A percentile compares a stretch with the other conserved stretches of the same genome.
Evolutionary conservation across 2,888 invertebrate species (phyloP).

Genomic region (Drosophila nr. medialis): DNA sequence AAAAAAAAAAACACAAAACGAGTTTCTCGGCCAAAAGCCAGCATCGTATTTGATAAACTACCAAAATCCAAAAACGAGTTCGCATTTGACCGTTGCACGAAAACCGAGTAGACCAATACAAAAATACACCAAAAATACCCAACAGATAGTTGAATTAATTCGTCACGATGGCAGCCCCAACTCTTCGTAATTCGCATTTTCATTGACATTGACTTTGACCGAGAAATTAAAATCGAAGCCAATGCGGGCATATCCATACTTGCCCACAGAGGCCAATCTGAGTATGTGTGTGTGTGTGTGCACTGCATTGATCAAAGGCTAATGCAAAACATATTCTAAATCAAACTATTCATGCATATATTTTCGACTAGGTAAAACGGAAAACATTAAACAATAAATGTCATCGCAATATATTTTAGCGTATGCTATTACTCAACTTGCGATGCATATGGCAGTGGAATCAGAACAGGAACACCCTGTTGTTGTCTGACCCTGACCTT

Average conservation of each 20-base stretch:
- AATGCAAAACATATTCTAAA: not conserved
- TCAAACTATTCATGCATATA: conserved; percentile 7
- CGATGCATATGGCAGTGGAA: conserved; percentile 27
- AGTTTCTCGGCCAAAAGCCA: conserved; percentile 53
- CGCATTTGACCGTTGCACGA: conserved; percentile 63
- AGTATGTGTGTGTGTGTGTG: not conserved
- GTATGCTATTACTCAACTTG: conserved; percentile 7
- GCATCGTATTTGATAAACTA: conserved; percentile 51
- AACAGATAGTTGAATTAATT: conserved; percentile 41
- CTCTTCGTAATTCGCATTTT: conserved; percentile 62
- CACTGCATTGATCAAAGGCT: not conserved
- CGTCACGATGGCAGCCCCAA: conserved; percentile 33
- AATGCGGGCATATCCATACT: conserved; percentile 61
- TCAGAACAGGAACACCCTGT: conserved; percentile 1
- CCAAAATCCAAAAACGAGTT: conserved; percentile 47
- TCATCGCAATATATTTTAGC: not conserved
- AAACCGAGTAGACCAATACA: conserved; percentile 26
- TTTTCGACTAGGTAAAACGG: not conserved
- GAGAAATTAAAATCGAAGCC: conserved; percentile 70
- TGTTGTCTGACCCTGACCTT: not conserved
- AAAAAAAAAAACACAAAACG: conserved; percentile 44
- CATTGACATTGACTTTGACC: conserved; percentile 83
- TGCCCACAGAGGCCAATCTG: not conserved
- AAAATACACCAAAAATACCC: conserved; percentile 12
- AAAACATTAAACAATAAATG: not conserved